Evolutionary conservation across 2,113 vertebrate genomes (phyloP), one percentile per base, ranked within the genome.

Genomic region (Struthio camelus): DNA sequence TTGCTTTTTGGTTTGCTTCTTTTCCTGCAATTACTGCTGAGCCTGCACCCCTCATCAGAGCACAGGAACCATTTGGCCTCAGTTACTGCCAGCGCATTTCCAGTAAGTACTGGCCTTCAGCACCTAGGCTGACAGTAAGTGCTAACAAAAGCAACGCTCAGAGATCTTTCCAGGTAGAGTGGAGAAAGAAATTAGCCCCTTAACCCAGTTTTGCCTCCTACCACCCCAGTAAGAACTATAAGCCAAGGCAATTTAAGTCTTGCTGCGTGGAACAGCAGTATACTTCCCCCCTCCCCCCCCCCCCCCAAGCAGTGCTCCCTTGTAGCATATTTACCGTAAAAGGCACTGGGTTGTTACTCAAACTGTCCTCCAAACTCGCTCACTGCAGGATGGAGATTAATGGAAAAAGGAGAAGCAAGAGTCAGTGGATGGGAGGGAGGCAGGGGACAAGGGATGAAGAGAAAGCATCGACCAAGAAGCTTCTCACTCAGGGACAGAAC

Each of bases 301-400:
- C 48, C 62, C 42, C 50, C 65, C 65, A 79, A 27, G 36, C 44
- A 73, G 51, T 5, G 9, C 90, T 93, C n/a, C 72, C 36, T 83
- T 76, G 24, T 67, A 92, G 77, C 42, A 25, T 30, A 80, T 91
- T 96, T 92, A 95, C 80, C 81, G 87, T 92, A 89, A 97, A 96
- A 95, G 81, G 66, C 93, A 95, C 56, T 14, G 3, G 30, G 50
- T 61, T 81, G 62, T 14, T 84, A 66, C 34, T 81, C 62, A 75
- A 81, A 73, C 48, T 67, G 72, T 53, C 65, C 82, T 96, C 69
- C 46, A 80, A 87, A 92, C 11, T 73, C 6, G 1, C 28, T 76
- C 44, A 9, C 79, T 71, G 72, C 16, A 51, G 71, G 58, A 78
- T 14, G 11, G 28, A 66, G 27, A 51, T 19, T 30, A 89, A 58